Base-by-base conservation (phyloP, 1,140 invertebrate species). In the Mercenaria mercenaria region DNA sequence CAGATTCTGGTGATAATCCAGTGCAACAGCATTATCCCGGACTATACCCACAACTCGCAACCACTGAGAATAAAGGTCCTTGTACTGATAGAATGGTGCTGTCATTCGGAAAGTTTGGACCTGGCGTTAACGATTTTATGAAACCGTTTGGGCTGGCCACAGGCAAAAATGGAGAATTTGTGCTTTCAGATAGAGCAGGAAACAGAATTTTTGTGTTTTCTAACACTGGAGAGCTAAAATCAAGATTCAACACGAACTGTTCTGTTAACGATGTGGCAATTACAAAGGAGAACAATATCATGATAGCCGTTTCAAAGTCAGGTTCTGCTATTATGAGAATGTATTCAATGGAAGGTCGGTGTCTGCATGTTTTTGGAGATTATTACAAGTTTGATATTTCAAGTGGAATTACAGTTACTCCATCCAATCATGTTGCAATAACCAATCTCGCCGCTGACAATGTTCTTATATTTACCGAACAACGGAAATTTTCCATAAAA, bases 401-500 rank as follows among this genome's bases (percentile, higher is more conserved):
- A 0, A 92, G 93, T 88, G 94, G 95, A 20, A 94, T 95, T 37
- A 91, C 92, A 18, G 61, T 92, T 20, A 90, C 91, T 11, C 80
- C 43, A 20, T 92, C 92, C 69, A 92, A 93, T 79, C 91, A 95
- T 37, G 91, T 92, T 13, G 91, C 92, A 52, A 79, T 95, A 41
- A 93, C 95, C 1, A 93, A 94, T 39, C 88, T 93, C 96, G 99
- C 99, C 96, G 99, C 99, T 97, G 98, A 99, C 96, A 97, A 98
- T 96, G 98, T 96, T 50, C 96, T 99, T 98, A 98, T 99, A 92
- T 99, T 99, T 97, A 99, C 99, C 96, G 99, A 98, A 72, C 98
- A 99, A 95, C 99, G 99, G 72, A 99, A 98, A 69, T 99, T 99
- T 95, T 98, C 99, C 79, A 98, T 98, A 76, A 99, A 99, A 96